phyloP scores from a whole-genome alignment of 2,888 invertebrate species.

The Agrotis exclamationis region DNA sequence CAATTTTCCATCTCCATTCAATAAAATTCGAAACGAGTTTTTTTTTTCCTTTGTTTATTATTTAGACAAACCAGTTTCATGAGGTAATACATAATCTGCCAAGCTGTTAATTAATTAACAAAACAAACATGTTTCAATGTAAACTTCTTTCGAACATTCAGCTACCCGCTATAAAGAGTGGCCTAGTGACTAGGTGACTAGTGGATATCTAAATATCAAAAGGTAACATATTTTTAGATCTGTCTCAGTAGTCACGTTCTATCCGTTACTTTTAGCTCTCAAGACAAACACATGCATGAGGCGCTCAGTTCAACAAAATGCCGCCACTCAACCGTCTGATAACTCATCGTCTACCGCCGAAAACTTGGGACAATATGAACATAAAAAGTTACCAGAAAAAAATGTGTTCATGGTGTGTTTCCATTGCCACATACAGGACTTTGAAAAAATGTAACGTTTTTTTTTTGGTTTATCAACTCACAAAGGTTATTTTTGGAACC shows the following conservation, averaged over 20 bases:
- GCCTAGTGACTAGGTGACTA: slow-evolving; percentile 11
- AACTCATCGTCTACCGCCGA: slow-evolving; percentile 78
- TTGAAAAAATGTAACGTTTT: background rate
- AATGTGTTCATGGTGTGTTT: slow-evolving; percentile 68
- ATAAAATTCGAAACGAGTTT: slow-evolving; percentile 19
- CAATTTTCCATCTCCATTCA: slow-evolving; percentile 11
- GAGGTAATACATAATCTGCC: slow-evolving; percentile 5
- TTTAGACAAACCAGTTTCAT: slow-evolving; percentile 27
- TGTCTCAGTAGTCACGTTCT: slow-evolving; percentile 44
- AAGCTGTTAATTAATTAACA: slow-evolving; percentile 12
- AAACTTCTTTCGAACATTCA: slow-evolving; percentile 10
- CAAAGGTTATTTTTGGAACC: background rate
- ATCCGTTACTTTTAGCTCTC: slow-evolving; percentile 56
- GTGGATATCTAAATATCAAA: slow-evolving; percentile 47
- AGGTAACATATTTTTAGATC: slow-evolving; percentile 50
- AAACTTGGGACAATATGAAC: slow-evolving; percentile 78
- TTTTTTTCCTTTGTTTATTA: slow-evolving; percentile 32
- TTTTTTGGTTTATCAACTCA: background rate
- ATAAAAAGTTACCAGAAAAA: slow-evolving; percentile 79
- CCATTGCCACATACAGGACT: slow-evolving; percentile 63
- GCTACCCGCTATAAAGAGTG: background rate
- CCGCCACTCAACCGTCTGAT: slow-evolving; percentile 75
- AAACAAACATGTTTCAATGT: slow-evolving; percentile 26
- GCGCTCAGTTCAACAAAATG: slow-evolving; percentile 71
- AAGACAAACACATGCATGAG: slow-evolving; percentile 51